Conservation (phyloP, 2,888 invertebrate species). For the Linnaemya vulpina region DNA sequence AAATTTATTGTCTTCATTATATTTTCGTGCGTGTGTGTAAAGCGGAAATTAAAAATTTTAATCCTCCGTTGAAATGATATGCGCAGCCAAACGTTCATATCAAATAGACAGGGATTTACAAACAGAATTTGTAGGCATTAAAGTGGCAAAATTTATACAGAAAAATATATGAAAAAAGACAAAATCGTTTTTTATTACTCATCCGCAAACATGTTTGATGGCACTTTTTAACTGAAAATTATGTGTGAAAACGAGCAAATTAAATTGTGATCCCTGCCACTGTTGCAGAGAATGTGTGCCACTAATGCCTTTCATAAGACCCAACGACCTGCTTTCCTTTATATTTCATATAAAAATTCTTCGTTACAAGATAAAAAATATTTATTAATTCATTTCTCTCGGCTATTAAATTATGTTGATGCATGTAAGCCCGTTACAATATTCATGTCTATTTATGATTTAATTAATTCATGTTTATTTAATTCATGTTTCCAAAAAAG, state of each 20-base stretch:
- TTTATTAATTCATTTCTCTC: too few species aligned
- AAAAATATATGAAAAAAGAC: not conserved
- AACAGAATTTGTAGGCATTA: not conserved
- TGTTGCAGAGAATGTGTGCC: not conserved
- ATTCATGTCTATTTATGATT: too few species aligned
- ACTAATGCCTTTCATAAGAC: not conserved
- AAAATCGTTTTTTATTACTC: not conserved
- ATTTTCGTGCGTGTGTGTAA: not conserved
- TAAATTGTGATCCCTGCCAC: not conserved
- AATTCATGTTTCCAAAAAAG: too few species aligned
- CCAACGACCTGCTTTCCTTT: not conserved
- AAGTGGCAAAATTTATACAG: not conserved
- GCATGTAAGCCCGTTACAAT: too few species aligned
- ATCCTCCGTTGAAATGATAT: not conserved
- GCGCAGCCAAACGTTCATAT: not conserved
- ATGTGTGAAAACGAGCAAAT: not conserved
- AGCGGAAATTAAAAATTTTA: not conserved
- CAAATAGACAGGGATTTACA: not conserved
- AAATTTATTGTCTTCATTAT: not conserved
- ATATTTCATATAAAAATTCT: not conserved
- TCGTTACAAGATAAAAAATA: not conserved
- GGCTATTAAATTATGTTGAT: too few species aligned
- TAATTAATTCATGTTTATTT: too few species aligned
- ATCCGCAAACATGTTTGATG: not conserved
- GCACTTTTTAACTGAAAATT: not conserved